Percentiles rank a stretch among this genome's conserved stretches.
Evolutionary conservation across 2,888 invertebrate species (phyloP).

Genomic region (Eurytoma californica): DNA sequence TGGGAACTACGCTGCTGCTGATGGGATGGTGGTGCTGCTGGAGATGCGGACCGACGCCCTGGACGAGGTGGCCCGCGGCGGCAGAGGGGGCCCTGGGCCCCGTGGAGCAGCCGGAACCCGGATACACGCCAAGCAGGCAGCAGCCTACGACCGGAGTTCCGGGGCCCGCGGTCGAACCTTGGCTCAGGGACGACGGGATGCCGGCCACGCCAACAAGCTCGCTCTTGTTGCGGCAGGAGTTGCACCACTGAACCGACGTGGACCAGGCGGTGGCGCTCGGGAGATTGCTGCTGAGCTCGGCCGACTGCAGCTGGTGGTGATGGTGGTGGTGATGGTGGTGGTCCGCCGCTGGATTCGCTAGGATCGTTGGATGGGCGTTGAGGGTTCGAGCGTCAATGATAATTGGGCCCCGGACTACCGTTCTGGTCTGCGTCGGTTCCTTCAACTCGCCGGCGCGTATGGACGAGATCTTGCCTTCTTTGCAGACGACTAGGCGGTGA

Average conservation of each 20-base stretch:
- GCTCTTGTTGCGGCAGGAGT: constrained; percentile 60
- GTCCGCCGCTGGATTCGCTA: constrained; percentile 30
- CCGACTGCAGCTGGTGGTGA: constrained; percentile 32
- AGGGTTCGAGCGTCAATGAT: constrained; percentile 57
- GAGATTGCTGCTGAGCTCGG: constrained; percentile 23
- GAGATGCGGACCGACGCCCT: constrained; percentile 45
- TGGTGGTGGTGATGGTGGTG: constrained; percentile 49
- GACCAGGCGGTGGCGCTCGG: not conserved
- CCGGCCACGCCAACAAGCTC: constrained; percentile 67
- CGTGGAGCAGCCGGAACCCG: constrained; percentile 65
- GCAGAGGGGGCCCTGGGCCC: constrained; percentile 69
- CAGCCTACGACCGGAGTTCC: constrained; percentile 72
- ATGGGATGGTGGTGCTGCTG: constrained; percentile 63
- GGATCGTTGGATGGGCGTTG: constrained; percentile 47
- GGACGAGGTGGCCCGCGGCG: constrained; percentile 55
- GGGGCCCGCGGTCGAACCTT: constrained; percentile 71
- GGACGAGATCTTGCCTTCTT: constrained; percentile 69
- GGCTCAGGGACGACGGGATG: constrained; percentile 69
- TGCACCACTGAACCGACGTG: constrained; percentile 62
- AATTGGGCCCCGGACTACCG: constrained; percentile 63
- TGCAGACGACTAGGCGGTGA: constrained; percentile 18
- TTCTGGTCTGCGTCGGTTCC: constrained; percentile 59
- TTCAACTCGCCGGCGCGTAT: constrained; percentile 63
- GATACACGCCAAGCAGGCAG: constrained; percentile 74
- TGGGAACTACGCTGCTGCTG: constrained; percentile 55